Base-by-base conservation (phyloP, 2,113 vertebrate genomes). In the Sturnira hondurensis region DNA sequence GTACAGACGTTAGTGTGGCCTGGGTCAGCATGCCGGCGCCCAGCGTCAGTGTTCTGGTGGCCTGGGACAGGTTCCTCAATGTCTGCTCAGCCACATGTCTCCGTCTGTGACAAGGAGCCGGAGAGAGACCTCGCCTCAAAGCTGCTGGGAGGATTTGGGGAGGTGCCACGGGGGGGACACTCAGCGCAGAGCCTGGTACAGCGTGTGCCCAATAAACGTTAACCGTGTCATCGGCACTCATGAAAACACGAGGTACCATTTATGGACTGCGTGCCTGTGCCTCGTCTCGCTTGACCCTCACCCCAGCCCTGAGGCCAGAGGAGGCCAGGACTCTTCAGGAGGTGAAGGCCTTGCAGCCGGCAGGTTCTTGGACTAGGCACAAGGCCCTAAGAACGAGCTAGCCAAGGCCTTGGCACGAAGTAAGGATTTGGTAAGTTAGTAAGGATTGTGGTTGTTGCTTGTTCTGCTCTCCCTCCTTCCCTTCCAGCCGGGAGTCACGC, bases 1-100 rank as follows among this genome's bases (percentile, higher is more conserved):
- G 28, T 13, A 16, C 65, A 24, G 13, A 47, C 41, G 14, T 63
- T 19, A 33, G 17, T 45, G 17, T 45, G 16, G 28, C 43, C 61
- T 43, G 76, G 33, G 33, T 82, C 52, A 45, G 82, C 13, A 26
- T 31, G 45, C 68, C 33, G 26, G 20, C 28, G 61, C 58, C 52
- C 52, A 24, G 17, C 2, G 0, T 36, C 1, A 45, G 6, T 14
- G n/a, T 43, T 12, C n/a, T 68, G 6, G 6, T 2, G 47, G 67
- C 71, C 47, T 81, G 0, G 4, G 38, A 16, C 56, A 20, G 36
- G 65, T 45, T 63, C 54, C 33, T 63, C 47, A n/a, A 22, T 4
- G 38, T 73, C 91, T 78, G 67, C 9, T 1, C 28, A 3, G 15
- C 8, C 36, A 67, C 16, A 10, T 43, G 73, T 54, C 71, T 63